These are phyloP conservation scores for Eriocheir sinensis DNA, from an alignment of 1,140 invertebrate genomes.

Conservation along the genomic window DNA sequence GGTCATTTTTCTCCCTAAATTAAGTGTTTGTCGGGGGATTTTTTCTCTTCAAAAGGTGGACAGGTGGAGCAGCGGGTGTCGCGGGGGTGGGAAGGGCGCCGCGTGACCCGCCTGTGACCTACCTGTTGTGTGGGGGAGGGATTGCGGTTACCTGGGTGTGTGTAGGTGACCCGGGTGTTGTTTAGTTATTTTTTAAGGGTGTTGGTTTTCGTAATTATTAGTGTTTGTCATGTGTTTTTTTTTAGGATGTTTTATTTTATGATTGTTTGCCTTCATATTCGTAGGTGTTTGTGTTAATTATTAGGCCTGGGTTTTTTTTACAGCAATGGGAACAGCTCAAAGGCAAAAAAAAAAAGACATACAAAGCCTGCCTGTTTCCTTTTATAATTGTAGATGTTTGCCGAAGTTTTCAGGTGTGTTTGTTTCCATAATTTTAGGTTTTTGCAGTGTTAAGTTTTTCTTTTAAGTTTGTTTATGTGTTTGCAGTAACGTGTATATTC, in stretches of 20 bases:
- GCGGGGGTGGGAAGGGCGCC: neutral
- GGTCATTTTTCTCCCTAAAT: constrained; percentile 46
- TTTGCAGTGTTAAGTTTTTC: no score
- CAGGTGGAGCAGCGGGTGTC: constrained; percentile 10
- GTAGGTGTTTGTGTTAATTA: no score
- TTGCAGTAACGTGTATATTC: no score
- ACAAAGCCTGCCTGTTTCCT: no score
- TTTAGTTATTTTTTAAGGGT: neutral
- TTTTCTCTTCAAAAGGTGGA: constrained; percentile 26
- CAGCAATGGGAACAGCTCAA: no score
- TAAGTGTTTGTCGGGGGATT: constrained; percentile 32
- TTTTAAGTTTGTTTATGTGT: no score
- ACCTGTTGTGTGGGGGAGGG: neutral
- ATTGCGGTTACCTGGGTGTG: neutral
- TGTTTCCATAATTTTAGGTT: no score
- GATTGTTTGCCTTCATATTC: no score
- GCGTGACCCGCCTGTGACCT: neutral
- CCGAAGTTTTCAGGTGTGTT: no score
- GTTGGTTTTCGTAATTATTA: neutral
- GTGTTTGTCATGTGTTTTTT: neutral
- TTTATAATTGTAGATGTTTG: no score
- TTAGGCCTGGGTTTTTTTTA: no score
- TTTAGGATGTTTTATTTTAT: neutral
- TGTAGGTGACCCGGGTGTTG: neutral
- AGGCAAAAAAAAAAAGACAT: no score